These are phyloP conservation scores for Arion vulgaris DNA, from an alignment of 1,140 invertebrate genomes.

Conservation along the genomic window DNA sequence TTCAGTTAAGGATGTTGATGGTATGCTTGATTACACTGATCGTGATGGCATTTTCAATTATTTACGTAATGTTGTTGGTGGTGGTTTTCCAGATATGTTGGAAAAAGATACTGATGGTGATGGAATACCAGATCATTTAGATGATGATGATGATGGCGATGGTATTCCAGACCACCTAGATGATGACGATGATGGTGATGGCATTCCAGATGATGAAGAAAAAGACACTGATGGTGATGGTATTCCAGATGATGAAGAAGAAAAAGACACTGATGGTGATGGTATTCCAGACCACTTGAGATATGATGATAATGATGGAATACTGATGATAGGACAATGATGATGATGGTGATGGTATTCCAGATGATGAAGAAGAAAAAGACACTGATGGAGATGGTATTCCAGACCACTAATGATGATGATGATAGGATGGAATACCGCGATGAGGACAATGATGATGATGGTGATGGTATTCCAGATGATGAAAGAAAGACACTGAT, in stretches of 20 bases:
- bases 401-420: constrained; percentile 14
- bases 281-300: constrained; percentile 5
- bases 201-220: constrained; percentile 45
- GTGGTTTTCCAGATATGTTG: no score
- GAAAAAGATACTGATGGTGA: no score
- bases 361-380: not conserved
- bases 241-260: constrained; percentile 45
- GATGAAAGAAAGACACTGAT: not conserved
- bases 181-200: not conserved
- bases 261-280: constrained; percentile 21
- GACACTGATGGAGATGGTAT: constrained; percentile 18
- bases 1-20: not conserved
- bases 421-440: not conserved
- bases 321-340: not conserved
- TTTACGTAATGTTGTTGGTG: not conserved
- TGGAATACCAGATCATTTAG: not conserved
- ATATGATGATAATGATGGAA: constrained; percentile 4
- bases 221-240: constrained; percentile 68
- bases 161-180: not conserved
- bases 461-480: constrained; percentile 23
- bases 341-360: constrained; percentile 17
- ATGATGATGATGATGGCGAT: not conserved
- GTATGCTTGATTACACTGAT: not conserved
- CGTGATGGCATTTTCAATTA: constrained; percentile 13
- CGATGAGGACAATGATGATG: not conserved